phyloP scores from a whole-genome alignment of 2,888 invertebrate species.

The Melangyna quadrimaculata region DNA sequence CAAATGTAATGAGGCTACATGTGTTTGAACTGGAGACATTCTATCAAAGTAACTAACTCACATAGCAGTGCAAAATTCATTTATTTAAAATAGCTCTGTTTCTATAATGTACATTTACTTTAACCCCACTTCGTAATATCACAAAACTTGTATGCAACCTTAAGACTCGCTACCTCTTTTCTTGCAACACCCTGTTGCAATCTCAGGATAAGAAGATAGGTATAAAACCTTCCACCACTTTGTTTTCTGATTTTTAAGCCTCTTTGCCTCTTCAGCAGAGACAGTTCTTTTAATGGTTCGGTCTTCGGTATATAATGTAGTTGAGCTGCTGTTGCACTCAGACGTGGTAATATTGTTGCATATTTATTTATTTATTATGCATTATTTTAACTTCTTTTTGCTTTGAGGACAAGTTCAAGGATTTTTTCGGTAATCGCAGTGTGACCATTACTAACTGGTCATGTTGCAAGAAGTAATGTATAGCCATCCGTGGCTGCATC shows the following conservation, averaged over 20 bases:
- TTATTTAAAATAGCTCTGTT: too few species aligned
- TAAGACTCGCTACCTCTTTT: too few species aligned
- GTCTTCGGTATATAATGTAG: too few species aligned
- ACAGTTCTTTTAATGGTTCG: conserved; percentile 53
- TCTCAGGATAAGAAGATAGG: neutral
- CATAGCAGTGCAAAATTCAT: too few species aligned
- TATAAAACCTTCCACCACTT: conserved; percentile 28
- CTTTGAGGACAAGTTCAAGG: conserved; percentile 71
- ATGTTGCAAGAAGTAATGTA: neutral
- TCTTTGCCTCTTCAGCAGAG: conserved; percentile 47
- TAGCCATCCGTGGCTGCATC: conserved; percentile 17
- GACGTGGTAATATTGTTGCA: conserved; percentile 69
- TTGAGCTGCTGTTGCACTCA: conserved; percentile 54
- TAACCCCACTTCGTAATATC: too few species aligned
- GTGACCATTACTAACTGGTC: conserved; percentile 51
- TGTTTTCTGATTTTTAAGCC: conserved; percentile 57
- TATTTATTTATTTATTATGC: conserved; percentile 59
- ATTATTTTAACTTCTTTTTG: neutral
- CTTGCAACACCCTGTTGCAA: neutral
- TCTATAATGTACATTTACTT: too few species aligned
- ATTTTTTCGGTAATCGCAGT: conserved; percentile 60
- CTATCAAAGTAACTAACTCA: too few species aligned
- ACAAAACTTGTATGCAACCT: too few species aligned
- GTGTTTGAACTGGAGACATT: too few species aligned
- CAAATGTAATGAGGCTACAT: too few species aligned